phyloP scores from a whole-genome alignment of 2,797 vertebrate genomes.

The Macropodus opercularis region DNA sequence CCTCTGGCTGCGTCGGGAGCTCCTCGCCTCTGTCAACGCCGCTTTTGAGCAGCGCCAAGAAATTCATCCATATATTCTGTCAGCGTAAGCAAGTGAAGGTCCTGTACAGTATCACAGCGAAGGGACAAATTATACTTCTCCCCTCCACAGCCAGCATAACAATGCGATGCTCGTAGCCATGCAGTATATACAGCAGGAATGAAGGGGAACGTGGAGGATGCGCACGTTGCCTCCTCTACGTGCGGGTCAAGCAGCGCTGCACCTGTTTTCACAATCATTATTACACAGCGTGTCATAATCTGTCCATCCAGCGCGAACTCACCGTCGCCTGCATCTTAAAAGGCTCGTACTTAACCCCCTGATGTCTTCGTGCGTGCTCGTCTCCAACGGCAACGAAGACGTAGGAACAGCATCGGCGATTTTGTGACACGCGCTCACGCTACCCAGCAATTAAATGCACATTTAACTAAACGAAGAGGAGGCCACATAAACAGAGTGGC shows the following conservation, averaged over 20 bases:
- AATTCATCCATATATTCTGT: conserved; percentile 3
- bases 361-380: conserved; percentile 7
- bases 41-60: background rate
- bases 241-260: too few species aligned
- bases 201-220: background rate
- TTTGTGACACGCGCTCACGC: conserved; percentile 5
- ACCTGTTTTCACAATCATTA: too few species aligned
- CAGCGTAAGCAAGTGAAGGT: background rate
- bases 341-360: background rate
- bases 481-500: conserved; percentile 18
- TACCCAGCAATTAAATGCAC: conserved; percentile 29
- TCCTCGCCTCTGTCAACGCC: background rate
- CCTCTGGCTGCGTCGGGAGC: conserved; percentile 6
- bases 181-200: background rate
- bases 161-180: background rate
- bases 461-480: conserved; percentile 28
- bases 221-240: too few species aligned
- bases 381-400: conserved; percentile 10
- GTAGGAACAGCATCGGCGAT: background rate
- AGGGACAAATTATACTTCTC: background rate
- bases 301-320: background rate
- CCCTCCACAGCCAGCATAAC: background rate
- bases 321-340: background rate
- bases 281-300: too few species aligned
- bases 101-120: background rate